Evolutionary conservation across 2,888 invertebrate genomes (phyloP), one percentile per base, ranked within the genome.

Genomic region (Tetramorium bicarinatum): DNA sequence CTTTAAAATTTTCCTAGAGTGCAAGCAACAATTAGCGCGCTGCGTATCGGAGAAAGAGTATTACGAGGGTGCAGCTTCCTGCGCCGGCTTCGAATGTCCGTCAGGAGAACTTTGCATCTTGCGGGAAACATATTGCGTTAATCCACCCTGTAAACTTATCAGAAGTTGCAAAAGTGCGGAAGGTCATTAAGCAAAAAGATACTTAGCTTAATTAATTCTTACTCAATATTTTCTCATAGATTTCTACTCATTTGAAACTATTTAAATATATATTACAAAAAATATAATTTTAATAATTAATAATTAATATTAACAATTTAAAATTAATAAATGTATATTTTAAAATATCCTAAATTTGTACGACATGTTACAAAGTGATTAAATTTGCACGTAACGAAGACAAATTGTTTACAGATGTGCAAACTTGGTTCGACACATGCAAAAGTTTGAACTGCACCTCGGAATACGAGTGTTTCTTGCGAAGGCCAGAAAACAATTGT

Each of bases 131-230:
- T 69, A 89, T 11, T 94, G 94, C 61, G 59, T 49, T 6, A 80
- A 72, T n/a, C 88, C 93, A n/a, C 94, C 94, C 1, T 94, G 94
- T 76, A 93, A 91, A 88, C 84, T 94, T 18, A 61, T 92, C 21
- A 92, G 88, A 72, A 93, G 91, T 75, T 94, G 94, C 80, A 89
- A 87, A 13, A 85, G 85, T 1, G 79, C 76, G 18, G 82, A 83
- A 91, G 93, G 93, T 93, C 3, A 38, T 21, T 18, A 47, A 47
- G 18, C 38, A 59, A n/a, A 34, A 44, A 8, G 4, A 38, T 34
- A 34, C 3, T 29, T 67, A 7, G 56, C 25, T 18, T 18, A 21
- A 79, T 25, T 56, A 8, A 56, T n/a, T 67, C 18, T 79, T 8
- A n/a, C 7, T 34, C 34, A 76, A 49, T 67, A 15, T 18, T 11